Base-by-base conservation (phyloP, 2,888 invertebrate species). In the Lasioglossum calceatum region DNA sequence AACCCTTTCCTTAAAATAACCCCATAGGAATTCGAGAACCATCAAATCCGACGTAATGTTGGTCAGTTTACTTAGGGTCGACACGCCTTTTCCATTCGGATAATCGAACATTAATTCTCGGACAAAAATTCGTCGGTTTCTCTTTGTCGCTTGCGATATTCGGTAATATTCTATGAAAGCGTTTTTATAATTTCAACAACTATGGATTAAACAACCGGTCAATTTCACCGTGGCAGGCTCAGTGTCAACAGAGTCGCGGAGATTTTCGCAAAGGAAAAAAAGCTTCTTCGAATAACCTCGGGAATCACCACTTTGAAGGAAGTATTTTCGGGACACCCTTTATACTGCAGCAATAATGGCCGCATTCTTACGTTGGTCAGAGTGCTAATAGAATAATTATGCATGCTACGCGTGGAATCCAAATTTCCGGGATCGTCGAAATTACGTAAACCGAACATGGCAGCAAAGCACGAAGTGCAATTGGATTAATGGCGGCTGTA, bases 401-500 rank as follows among this genome's bases (percentile, higher is more conserved):
- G 67, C 67, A 19, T 1, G 16, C 67, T 16, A 19, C 67, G 16
- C 0, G 16, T 36, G 8, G 67, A 67, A 19, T 67, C 7, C 8
- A 67, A 67, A n/a, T 44, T 70, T 64, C 5, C 23, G 36, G 36
- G 36, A 77, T 67, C 77, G 14, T 70, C 16, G 47, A 36, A n/a
- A 50, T 77, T 64, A 39, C 23, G 44, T n/a, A 32, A 32, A 64
- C 44, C 44, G 42, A 42, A 4, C 10, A 19, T 23, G 44, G 32
- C 10, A 10, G 19, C 42, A 64, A 42, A 61, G 16, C 42, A 71
- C 39, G 8, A 54, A 50, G 39, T 71, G 71, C 50, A 80, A 73
- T 73, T 67, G 36, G 19, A 36, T 67, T 81, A 73, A 79, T 79
- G 72, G 79, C 75, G 27, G 75, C 7, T 36, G 14, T 71, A 72